A percentile compares a stretch with the other conserved stretches of the same genome.
Conservation (phyloP, 1,140 invertebrate genomes). For the Ericerus pela region DNA sequence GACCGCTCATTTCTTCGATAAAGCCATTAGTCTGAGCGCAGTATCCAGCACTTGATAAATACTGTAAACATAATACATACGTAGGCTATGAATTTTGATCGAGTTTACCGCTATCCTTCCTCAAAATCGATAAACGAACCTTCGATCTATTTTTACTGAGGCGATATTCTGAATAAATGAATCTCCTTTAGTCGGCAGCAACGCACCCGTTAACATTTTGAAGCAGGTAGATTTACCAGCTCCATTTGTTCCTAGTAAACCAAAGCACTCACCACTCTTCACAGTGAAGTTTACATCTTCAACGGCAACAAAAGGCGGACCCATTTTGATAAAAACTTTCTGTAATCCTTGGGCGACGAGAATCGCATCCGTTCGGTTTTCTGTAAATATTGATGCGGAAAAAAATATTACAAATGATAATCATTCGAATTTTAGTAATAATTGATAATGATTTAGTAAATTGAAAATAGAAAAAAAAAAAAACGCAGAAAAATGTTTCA, state of each 20-base stretch:
- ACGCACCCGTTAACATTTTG: slow-evolving; percentile 66
- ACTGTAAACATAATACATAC: slow-evolving; percentile 28
- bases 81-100: background rate
- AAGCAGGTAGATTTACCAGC: slow-evolving; percentile 75
- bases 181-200: slow-evolving; percentile 19
- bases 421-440: background rate
- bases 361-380: background rate
- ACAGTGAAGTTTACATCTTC: slow-evolving; percentile 51
- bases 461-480: too few relatives aligned
- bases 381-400: background rate
- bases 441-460: background rate
- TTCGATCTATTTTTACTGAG: background rate
- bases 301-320: slow-evolving; percentile 38
- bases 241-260: slow-evolving; percentile 76
- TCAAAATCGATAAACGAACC: background rate
- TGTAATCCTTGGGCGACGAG: slow-evolving; percentile 20
- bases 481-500: too few relatives aligned
- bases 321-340: slow-evolving; percentile 19
- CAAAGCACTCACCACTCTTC: slow-evolving; percentile 71
- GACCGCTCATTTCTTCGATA: slow-evolving; percentile 60
- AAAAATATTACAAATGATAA: background rate
- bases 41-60: slow-evolving; percentile 48
- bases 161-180: slow-evolving; percentile 16
- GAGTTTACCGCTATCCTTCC: too few relatives aligned
- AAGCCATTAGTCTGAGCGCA: slow-evolving; percentile 76